A percentile compares a stretch with the other conserved stretches of the same genome.
phyloP scores from a whole-genome alignment of 2,888 invertebrate species.

The Leptinotarsa rubiginosa region DNA sequence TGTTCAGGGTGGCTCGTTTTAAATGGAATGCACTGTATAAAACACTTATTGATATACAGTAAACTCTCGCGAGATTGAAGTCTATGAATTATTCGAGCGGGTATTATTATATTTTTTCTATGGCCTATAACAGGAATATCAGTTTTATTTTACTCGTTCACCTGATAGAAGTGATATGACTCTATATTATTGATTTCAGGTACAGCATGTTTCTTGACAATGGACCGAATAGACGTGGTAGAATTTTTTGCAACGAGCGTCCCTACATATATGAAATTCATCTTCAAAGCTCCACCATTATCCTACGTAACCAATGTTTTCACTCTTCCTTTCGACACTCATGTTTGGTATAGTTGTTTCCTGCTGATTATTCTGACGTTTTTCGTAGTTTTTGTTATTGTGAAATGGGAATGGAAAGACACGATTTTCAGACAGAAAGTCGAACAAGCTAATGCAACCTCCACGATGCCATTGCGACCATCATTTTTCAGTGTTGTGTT shows the following conservation, averaged over 20 bases:
- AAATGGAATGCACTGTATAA: too few species aligned
- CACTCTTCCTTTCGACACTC: constrained; percentile 72
- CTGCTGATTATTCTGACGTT: constrained; percentile 64
- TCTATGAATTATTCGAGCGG: too few species aligned
- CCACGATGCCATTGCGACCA: constrained; percentile 45
- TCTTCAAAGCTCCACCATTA: constrained; percentile 76
- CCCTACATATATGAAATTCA: constrained; percentile 70
- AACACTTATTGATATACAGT: too few species aligned
- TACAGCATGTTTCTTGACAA: constrained; percentile 63
- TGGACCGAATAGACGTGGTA: constrained; percentile 61
- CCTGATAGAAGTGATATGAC: too few species aligned
- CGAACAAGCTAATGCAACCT: constrained; percentile 14
- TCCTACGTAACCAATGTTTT: constrained; percentile 77
- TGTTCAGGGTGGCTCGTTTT: too few species aligned
- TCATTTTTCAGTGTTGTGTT: constrained; percentile 57
- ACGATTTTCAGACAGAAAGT: constrained; percentile 46
- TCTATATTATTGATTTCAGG: constrained; percentile 52
- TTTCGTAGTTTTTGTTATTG: constrained; percentile 54
- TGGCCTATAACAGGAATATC: too few species aligned
- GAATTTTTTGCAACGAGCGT: constrained; percentile 72
- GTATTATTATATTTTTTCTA: too few species aligned
- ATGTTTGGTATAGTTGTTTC: constrained; percentile 74
- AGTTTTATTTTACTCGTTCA: too few species aligned
- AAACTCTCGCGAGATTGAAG: too few species aligned
- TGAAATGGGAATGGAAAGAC: constrained; percentile 59